Conservation (phyloP, 2,888 invertebrate species). For the Crepidodera aurea region DNA sequence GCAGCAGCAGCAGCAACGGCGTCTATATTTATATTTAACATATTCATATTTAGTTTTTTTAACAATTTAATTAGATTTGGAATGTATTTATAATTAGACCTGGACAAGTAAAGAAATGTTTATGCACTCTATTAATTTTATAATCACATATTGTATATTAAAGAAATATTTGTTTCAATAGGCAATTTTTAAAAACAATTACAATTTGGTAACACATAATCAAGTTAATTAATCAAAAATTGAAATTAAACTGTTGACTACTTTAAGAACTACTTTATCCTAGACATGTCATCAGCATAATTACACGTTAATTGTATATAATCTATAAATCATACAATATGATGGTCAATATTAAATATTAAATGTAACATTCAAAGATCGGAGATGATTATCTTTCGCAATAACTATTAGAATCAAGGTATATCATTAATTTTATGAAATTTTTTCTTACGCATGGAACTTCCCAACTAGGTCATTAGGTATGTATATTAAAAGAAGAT, state of each 20-base stretch:
- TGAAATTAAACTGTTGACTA: neutral
- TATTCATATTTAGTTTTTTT: too few relatives aligned
- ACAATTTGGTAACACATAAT: too few relatives aligned
- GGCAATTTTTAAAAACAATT: too few relatives aligned
- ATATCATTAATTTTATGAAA: conserved; percentile 5
- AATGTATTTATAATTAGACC: too few relatives aligned
- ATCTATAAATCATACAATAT: neutral
- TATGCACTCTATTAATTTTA: too few relatives aligned
- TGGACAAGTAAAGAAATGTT: too few relatives aligned
- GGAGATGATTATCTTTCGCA: conserved; percentile 8
- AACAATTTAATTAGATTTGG: too few relatives aligned
- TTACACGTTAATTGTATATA: neutral
- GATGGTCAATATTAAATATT: neutral
- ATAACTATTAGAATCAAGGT: neutral
- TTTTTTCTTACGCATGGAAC: neutral
- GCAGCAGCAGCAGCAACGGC: too few relatives aligned
- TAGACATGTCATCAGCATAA: neutral
- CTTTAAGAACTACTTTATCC: neutral
- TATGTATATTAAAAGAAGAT: neutral
- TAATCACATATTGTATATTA: too few relatives aligned
- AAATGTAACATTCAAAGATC: neutral
- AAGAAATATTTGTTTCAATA: too few relatives aligned
- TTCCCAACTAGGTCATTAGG: conserved; percentile 1
- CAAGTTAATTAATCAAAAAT: neutral
- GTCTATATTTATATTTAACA: too few relatives aligned